A percentile compares a stretch with the other conserved stretches of the same genome.
Evolutionary conservation across 2,797 vertebrate species (phyloP).

Genomic region (Xenopus petersii): DNA sequence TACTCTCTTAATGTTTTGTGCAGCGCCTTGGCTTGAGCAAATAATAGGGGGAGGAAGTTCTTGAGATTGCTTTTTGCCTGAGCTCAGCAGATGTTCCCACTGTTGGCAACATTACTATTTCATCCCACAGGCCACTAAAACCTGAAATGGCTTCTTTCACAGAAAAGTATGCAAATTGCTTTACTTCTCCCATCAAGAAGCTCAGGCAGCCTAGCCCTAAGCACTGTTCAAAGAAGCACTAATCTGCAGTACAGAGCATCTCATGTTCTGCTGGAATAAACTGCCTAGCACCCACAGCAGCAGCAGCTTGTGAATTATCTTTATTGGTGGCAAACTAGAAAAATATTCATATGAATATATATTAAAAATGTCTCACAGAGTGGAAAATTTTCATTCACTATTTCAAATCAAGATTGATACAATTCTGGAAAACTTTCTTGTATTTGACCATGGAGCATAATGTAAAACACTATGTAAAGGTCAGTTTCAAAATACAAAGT

Average conservation of each 20-base stretch:
- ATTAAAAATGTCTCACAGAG: no score
- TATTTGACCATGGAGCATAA: no score
- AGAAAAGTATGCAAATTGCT: slow-evolving; percentile 22
- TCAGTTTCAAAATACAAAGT: no score
- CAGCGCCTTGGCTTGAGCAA: not conserved
- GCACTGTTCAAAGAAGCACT: slow-evolving; percentile 21
- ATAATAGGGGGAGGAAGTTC: slow-evolving; percentile 3
- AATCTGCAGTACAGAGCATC: slow-evolving; percentile 9
- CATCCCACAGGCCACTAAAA: slow-evolving; percentile 1
- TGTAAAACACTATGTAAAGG: no score
- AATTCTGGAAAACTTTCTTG: no score
- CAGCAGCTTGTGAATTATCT: slow-evolving; percentile 4
- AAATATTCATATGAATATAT: not conserved
- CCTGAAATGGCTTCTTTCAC: slow-evolving; percentile 5
- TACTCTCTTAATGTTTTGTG: not conserved
- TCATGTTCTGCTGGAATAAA: slow-evolving; percentile 29
- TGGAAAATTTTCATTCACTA: no score
- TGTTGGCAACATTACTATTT: slow-evolving; percentile 7
- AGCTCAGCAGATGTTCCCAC: slow-evolving; percentile 17
- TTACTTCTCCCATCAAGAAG: slow-evolving; percentile 17
- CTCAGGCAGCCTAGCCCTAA: slow-evolving; percentile 15
- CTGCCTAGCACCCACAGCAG: slow-evolving; percentile 13
- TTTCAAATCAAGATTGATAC: no score
- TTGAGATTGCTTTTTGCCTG: slow-evolving; percentile 4
- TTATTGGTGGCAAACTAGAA: slow-evolving; percentile 13